Evolutionary conservation across 2,113 vertebrate genomes (phyloP).

Genomic region (Alaudala cheleensis): DNA sequence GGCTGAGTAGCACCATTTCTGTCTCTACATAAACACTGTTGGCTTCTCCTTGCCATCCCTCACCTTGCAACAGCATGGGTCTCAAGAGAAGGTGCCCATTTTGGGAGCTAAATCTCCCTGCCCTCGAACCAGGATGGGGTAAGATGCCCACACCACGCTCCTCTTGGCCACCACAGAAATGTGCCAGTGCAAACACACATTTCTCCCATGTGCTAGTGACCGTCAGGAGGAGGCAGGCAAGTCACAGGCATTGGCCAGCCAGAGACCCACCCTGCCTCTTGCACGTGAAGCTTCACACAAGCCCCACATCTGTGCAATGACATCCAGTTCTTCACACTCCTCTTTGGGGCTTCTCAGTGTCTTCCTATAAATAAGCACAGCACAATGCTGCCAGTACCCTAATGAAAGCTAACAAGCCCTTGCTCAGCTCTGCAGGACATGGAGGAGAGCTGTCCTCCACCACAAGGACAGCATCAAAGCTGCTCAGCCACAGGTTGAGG

Average conservation of each 20-base stretch:
- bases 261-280: background rate
- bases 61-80: fast-evolving
- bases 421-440: background rate
- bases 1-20: background rate
- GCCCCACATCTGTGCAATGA: background rate
- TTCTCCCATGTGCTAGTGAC: background rate
- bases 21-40: background rate
- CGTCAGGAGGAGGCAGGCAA: background rate
- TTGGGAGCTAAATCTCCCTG: background rate
- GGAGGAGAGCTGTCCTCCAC: background rate
- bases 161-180: background rate
- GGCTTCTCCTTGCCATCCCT: background rate
- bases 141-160: background rate
- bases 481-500: background rate
- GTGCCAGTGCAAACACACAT: background rate
- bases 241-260: background rate
- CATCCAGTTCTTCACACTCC: background rate
- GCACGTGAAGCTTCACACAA: background rate
- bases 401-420: background rate
- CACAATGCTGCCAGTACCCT: background rate
- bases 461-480: background rate
- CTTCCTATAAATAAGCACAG: background rate
- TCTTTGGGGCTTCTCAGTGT: background rate
- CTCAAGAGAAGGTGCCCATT: background rate
- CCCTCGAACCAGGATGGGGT: background rate